Evolutionary conservation across 2,888 invertebrate species (phyloP).

Genomic region (Meloe dianella): DNA sequence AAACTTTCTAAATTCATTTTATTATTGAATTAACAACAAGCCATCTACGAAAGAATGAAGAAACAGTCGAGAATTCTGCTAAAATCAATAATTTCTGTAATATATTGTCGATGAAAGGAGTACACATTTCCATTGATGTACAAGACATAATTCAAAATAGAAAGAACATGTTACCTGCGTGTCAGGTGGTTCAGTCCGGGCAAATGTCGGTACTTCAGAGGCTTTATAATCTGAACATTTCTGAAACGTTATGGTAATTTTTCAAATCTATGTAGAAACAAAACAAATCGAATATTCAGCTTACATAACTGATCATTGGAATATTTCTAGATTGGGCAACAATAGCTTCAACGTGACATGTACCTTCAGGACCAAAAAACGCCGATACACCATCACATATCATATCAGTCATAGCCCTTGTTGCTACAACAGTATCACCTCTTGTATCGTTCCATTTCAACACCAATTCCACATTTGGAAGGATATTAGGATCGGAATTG

Average conservation of each 20-base stretch:
- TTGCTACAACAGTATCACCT: conserved; percentile 84
- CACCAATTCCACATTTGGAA: conserved; percentile 76
- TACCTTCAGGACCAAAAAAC: conserved; percentile 95
- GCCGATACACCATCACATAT: conserved; percentile 88
- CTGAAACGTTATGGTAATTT: conserved; percentile 60
- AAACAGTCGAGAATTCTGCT: background rate
- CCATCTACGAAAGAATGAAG: too few relatives aligned
- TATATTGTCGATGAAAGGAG: too few relatives aligned
- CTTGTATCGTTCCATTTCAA: conserved; percentile 84
- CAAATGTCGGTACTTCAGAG: conserved; percentile 87
- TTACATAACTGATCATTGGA: conserved; percentile 97
- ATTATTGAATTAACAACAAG: too few relatives aligned
- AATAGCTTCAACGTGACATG: conserved; percentile 93
- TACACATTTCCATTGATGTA: background rate
- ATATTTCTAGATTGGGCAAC: conserved; percentile 92
- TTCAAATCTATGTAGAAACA: background rate
- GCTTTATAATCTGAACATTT: conserved; percentile 94
- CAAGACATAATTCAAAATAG: background rate
- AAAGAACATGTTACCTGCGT: conserved; percentile 70
- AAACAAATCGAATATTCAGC: conserved; percentile 56
- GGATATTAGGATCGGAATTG: conserved; percentile 70
- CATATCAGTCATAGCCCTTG: conserved; percentile 86
- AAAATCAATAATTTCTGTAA: background rate
- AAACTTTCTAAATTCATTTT: too few relatives aligned
- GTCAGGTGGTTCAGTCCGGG: conserved; percentile 91